Evolutionary conservation across 1,140 invertebrate species (phyloP).

Genomic region (Oncopodura yosiiana): DNA sequence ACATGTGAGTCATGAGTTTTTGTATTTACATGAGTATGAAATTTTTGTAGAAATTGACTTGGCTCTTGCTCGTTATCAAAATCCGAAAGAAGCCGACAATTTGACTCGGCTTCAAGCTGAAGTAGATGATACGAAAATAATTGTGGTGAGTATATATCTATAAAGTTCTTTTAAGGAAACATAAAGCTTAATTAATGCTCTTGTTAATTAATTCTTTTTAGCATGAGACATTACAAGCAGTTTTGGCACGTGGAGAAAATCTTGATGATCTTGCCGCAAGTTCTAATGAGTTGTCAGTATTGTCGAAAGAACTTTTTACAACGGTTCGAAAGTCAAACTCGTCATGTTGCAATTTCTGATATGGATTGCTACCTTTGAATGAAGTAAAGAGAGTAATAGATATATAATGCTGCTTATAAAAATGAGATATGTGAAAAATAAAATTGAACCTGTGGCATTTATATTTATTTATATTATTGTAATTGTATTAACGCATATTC

Average conservation of each 20-base stretch:
- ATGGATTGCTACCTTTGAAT: too few relatives aligned
- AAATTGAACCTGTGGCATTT: too few relatives aligned
- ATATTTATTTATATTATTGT: too few relatives aligned
- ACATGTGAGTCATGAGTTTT: background rate
- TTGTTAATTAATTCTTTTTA: too few relatives aligned
- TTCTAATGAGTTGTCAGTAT: constrained; percentile 86
- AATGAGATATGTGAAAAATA: too few relatives aligned
- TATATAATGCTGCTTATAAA: too few relatives aligned
- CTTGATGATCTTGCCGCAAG: constrained; percentile 92
- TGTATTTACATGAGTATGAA: constrained; percentile 7
- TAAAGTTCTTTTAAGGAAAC: too few relatives aligned
- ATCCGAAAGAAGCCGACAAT: constrained; percentile 91
- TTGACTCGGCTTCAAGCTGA: constrained; percentile 94
- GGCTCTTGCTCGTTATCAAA: constrained; percentile 84
- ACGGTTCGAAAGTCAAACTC: constrained; percentile 88
- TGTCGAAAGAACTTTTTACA: constrained; percentile 98
- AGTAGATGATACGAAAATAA: constrained; percentile 97
- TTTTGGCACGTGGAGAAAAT: constrained; percentile 92
- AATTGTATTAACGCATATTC: too few relatives aligned
- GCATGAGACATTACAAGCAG: constrained; percentile 91
- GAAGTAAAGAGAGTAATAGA: too few relatives aligned
- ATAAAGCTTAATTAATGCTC: too few relatives aligned
- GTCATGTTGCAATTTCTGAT: constrained; percentile 70
- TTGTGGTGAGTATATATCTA: constrained; percentile 78
- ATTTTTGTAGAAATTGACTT: constrained; percentile 62